These are phyloP conservation scores for Ia io DNA, from an alignment of 2,113 vertebrate species.

Conservation along the genomic window DNA sequence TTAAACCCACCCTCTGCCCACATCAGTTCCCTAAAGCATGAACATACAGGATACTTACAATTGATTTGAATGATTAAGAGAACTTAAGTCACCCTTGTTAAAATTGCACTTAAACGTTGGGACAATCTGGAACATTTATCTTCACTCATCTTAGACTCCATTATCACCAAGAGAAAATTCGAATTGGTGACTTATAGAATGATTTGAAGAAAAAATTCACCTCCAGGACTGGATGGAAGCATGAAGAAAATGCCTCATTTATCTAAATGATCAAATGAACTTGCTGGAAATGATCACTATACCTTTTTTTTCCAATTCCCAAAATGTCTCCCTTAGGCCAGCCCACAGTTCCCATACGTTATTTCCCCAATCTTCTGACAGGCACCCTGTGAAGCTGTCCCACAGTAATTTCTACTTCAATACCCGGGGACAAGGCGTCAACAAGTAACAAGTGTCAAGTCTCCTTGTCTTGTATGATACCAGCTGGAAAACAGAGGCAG, in stretches of 20 bases:
- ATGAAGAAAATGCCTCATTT: constrained; percentile 76
- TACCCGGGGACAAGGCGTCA: constrained; percentile 77
- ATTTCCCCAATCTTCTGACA: constrained; percentile 74
- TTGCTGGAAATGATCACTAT: constrained; percentile 70
- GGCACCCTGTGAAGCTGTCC: constrained; percentile 72
- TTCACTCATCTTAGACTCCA: constrained; percentile 76
- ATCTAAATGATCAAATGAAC: constrained; percentile 72
- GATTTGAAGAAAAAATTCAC: constrained; percentile 74
- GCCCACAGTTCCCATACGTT: constrained; percentile 72
- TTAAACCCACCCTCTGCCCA: constrained; percentile 65
- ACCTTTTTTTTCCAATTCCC: constrained; percentile 56
- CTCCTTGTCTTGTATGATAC: constrained; percentile 77
- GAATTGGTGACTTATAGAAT: constrained; percentile 68
- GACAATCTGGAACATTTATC: constrained; percentile 77
- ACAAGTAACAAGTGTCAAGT: constrained; percentile 70
- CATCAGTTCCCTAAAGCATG: constrained; percentile 76
- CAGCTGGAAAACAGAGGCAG: constrained; percentile 70
- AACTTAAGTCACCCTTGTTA: constrained; percentile 77
- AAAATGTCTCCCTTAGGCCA: constrained; percentile 74
- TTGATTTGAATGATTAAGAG: constrained; percentile 74
- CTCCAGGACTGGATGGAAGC: constrained; percentile 74
- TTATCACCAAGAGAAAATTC: constrained; percentile 76
- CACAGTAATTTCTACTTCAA: constrained; percentile 58
- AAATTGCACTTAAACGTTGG: constrained; percentile 74
- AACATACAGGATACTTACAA: constrained; percentile 77